These are phyloP conservation scores for Parazoanthus atlanticus DNA, from an alignment of 92 coral and sea anemone genomes.

Conservation along the genomic window DNA sequence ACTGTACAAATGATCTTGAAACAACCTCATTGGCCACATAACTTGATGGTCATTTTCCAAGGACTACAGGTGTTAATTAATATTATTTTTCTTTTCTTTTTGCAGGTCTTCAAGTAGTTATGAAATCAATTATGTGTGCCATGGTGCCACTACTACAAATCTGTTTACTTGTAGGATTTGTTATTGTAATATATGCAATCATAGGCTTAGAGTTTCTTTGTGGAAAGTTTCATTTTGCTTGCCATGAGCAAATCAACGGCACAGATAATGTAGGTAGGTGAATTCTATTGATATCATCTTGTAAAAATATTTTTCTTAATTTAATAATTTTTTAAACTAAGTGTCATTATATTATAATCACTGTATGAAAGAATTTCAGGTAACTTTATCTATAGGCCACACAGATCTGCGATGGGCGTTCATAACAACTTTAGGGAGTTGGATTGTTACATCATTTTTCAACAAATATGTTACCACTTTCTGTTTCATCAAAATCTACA, in stretches of 20 bases:
- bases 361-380: too few species aligned
- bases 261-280: constrained; percentile 10
- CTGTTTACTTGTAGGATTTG: constrained; percentile 99
- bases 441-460: too few species aligned
- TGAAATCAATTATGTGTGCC: constrained; percentile 99
- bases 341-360: too few species aligned
- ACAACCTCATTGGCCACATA: constrained; percentile 2
- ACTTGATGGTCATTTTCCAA: background rate
- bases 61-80: background rate
- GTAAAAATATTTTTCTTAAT: too few species aligned
- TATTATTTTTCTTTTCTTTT: constrained; percentile 15
- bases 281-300: background rate
- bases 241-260: constrained; percentile 63
- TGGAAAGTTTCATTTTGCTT: constrained; percentile 85
- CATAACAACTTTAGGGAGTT: too few species aligned
- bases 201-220: constrained; percentile 98
- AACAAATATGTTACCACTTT: too few species aligned
- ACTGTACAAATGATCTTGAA: background rate
- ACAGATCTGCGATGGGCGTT: too few species aligned
- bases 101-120: constrained; percentile 97
- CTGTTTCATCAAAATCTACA: too few species aligned
- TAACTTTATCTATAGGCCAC: too few species aligned
- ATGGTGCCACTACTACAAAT: constrained; percentile 98
- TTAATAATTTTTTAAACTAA: too few species aligned
- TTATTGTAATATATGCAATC: constrained; percentile 96